phyloP scores from a whole-genome alignment of 2,888 invertebrate species.

The Acronicta leporina region DNA sequence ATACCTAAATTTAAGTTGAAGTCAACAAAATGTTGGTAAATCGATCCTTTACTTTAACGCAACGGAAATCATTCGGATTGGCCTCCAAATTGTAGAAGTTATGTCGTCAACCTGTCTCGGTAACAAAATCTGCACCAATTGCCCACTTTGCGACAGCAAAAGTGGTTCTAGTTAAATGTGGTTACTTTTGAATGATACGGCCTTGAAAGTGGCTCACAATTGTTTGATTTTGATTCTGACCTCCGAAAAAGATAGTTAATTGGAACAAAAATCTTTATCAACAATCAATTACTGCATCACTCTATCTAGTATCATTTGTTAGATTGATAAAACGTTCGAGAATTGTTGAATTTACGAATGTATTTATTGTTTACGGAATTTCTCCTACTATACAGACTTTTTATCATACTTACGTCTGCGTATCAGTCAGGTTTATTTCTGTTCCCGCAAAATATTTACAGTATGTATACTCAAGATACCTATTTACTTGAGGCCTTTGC shows the following conservation, averaged over 20 bases:
- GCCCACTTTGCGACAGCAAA: conserved; percentile 44
- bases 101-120: conserved; percentile 6
- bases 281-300: conserved; percentile 24
- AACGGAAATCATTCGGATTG: too few relatives aligned
- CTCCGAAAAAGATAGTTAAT: conserved; percentile 30
- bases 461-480: neutral
- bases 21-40: too few relatives aligned
- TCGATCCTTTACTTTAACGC: too few relatives aligned
- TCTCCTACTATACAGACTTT: conserved; percentile 19
- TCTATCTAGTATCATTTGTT: conserved; percentile 2
- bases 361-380: conserved; percentile 5
- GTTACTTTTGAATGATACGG: conserved; percentile 51
- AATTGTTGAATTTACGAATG: conserved; percentile 21
- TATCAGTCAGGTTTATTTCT: conserved; percentile 14
- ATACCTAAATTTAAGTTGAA: too few relatives aligned
- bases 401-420: conserved; percentile 1
- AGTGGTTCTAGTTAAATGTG: conserved; percentile 45
- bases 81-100: neutral
- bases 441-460: conserved; percentile 4
- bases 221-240: conserved; percentile 35
- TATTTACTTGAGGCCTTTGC: neutral
- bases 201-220: conserved; percentile 47
- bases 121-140: conserved; percentile 45
- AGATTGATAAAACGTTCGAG: too few relatives aligned
- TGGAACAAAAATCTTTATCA: conserved; percentile 40